phyloP scores from a whole-genome alignment of 2,113 vertebrate species.

The Alligator mississippiensis region DNA sequence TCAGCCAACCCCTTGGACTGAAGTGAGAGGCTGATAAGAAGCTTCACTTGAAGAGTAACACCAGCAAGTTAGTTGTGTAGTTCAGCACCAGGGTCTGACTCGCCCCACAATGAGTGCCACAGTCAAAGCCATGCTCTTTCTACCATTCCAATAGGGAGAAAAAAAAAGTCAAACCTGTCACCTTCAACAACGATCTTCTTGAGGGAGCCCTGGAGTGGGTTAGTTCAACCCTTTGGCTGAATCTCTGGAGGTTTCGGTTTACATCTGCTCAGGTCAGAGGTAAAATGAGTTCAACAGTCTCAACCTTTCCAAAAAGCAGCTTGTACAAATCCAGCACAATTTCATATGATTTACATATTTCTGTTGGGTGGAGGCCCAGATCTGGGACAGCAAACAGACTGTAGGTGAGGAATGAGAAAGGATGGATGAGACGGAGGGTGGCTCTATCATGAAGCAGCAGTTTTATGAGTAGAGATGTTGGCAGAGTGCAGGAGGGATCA shows the following conservation, averaged over 20 bases:
- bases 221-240: constrained; percentile 14
- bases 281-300: constrained; percentile 30
- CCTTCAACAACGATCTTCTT: neutral
- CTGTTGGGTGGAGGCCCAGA: neutral
- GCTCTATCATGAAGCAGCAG: neutral
- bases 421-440: neutral
- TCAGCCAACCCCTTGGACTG: neutral
- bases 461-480: neutral
- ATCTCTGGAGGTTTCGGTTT: neutral
- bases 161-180: neutral
- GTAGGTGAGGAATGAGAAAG: neutral
- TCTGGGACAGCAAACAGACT: neutral
- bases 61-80: neutral
- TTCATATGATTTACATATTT: neutral
- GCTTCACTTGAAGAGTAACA: neutral
- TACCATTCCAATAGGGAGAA: neutral
- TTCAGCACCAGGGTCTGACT: neutral
- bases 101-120: rapidly evolving
- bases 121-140: neutral
- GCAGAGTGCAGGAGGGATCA: rapidly evolving
- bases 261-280: constrained; percentile 33
- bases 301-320: neutral
- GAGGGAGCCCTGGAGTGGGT: neutral
- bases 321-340: neutral
- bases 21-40: constrained; percentile 44